These are phyloP conservation scores for Conus betulinus DNA, from an alignment of 1,140 invertebrate species.

Conservation along the genomic window DNA sequence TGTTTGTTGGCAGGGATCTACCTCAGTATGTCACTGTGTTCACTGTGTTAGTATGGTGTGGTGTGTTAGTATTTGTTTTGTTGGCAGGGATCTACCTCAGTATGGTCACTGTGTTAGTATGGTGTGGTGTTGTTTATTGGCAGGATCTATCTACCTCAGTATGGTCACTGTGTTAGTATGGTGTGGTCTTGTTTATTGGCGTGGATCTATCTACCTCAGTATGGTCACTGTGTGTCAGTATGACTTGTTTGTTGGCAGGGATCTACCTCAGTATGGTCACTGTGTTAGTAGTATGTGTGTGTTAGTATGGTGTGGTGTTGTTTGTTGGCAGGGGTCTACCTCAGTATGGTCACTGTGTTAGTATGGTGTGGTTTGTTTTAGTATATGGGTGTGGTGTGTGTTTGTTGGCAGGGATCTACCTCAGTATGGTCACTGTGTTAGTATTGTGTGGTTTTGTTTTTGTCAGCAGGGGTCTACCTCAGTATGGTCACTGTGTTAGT, in stretches of 20 bases:
- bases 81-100: slow-evolving; percentile 15
- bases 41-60: not conserved
- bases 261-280: too few species aligned
- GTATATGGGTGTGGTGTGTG: too few species aligned
- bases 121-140: slow-evolving; percentile 53
- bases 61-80: not conserved
- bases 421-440: not conserved
- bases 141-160: slow-evolving; percentile 81
- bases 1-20: too few species aligned
- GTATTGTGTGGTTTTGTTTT: not conserved
- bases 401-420: too few species aligned
- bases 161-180: slow-evolving; percentile 91
- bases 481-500: not conserved
- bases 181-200: too few species aligned
- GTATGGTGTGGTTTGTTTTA: too few species aligned
- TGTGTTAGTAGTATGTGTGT: too few species aligned
- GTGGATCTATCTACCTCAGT: too few species aligned
- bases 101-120: slow-evolving; percentile 67
- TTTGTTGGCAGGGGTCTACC: not conserved
- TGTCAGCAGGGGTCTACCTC: slow-evolving; percentile 6
- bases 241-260: too few species aligned
- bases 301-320: slow-evolving; percentile 71
- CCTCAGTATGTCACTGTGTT: not conserved
- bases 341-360: not conserved
- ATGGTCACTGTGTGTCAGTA: not conserved